These are phyloP conservation scores for Holothuria glaberrima DNA, from an alignment of 35 echinoderm and acorn worm genomes.

Conservation along the genomic window DNA sequence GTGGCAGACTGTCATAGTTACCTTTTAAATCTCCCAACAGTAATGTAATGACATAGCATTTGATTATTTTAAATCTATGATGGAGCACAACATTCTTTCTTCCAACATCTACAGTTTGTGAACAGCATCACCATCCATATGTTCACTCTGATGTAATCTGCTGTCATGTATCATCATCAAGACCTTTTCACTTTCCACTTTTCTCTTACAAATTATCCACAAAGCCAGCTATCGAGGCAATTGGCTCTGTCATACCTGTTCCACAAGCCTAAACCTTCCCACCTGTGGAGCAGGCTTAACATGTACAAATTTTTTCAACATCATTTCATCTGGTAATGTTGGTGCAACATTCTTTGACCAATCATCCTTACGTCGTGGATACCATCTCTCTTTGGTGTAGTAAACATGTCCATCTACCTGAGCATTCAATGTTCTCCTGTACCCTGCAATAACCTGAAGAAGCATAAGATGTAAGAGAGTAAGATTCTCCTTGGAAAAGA, in stretches of 20 bases:
- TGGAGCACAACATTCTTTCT: too few species aligned
- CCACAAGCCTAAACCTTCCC: slow-evolving; percentile 59
- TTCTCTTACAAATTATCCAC: too few species aligned
- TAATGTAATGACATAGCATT: too few species aligned
- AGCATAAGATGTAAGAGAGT: not conserved
- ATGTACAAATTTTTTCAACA: slow-evolving; percentile 54
- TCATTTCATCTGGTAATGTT: slow-evolving; percentile 38
- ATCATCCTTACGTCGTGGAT: slow-evolving; percentile 18
- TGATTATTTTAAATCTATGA: too few species aligned
- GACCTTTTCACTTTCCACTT: too few species aligned
- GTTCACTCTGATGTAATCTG: too few species aligned
- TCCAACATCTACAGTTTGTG: too few species aligned
- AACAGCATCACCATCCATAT: too few species aligned
- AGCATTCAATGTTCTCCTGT: slow-evolving; percentile 52
- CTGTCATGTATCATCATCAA: too few species aligned
- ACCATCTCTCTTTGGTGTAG: slow-evolving; percentile 51
- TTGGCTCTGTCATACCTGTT: slow-evolving; percentile 40
- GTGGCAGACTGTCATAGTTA: too few species aligned
- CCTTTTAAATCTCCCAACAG: too few species aligned
- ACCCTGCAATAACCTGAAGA: slow-evolving; percentile 46
- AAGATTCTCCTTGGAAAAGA: not conserved
- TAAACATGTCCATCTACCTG: slow-evolving; percentile 53
- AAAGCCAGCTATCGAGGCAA: too few species aligned
- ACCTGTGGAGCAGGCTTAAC: slow-evolving; percentile 55
- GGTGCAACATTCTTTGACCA: slow-evolving; percentile 50